Base-by-base conservation (phyloP, 2,888 invertebrate species). In the Cybosia mesomella region DNA sequence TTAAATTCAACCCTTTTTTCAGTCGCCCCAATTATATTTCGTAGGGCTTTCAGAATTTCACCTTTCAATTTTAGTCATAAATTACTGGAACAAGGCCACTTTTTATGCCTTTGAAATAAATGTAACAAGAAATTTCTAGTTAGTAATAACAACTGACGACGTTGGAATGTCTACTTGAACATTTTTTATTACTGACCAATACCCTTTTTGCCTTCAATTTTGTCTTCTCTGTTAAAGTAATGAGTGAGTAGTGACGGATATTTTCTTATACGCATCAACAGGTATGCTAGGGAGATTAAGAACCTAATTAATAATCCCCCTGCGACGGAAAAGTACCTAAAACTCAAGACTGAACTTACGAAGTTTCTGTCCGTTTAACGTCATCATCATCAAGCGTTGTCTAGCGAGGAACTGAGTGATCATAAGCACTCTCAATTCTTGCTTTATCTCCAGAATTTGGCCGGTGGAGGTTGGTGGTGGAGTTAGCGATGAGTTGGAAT, bases 11-110 rank as follows among this genome's bases (percentile, higher is more conserved):
- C 22, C 66, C 63, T 32, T 67, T 74, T 78, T 76, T 72, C 70
- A 73, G 28, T 64, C 58, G 43, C 64, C 74, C 49, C 68, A 76
- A 81, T 81, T 71, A 74, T 74, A 76, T 76, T 81, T 79, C 72
- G 70, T 70, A 73, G 70, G 67, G 62, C 74, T 79, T 80, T 79
- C 61, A 74, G 59, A 74, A 74, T 73, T 79, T 72, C 61, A 76
- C 72, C 68, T 72, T 62, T 70, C 54, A 69, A 71, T 74, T 49
- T 60, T 67, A 60, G 70, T 72, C 68, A 74, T 80, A 81, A 81
- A 80, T 79, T 81, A 74, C 43, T 8, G 36, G 11, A 58, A 63
- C 62, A 22, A 68, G 64, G 66, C 60, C 49, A 34, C 72, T 81
- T 81, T 79, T 76, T 72, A 59, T 68, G 60, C 68, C 74, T 68